phyloP scores from a whole-genome alignment of 1,140 invertebrate species.

The Zaprionus nigranus region DNA sequence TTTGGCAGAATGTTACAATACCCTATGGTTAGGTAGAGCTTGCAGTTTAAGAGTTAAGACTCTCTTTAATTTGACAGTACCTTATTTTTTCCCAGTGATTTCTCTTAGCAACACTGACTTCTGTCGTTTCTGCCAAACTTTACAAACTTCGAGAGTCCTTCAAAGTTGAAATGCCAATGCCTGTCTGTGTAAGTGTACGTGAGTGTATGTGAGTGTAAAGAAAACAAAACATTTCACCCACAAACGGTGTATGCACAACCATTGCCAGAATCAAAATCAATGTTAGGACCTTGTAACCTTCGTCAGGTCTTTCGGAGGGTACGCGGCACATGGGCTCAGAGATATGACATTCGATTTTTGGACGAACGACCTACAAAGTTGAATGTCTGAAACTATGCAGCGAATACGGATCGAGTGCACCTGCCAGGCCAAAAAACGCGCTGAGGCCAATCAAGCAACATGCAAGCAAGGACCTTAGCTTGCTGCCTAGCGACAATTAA shows the following conservation, averaged over 20 bases:
- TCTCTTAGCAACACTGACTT: conserved; percentile 15
- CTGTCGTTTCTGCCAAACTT: conserved; percentile 15
- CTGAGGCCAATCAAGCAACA: conserved; percentile 52
- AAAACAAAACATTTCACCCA: not conserved
- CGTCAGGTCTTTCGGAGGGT: conserved; percentile 18
- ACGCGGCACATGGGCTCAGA: conserved; percentile 21
- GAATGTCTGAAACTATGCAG: conserved; percentile 53
- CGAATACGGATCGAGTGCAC: conserved; percentile 38
- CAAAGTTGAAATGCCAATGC: conserved; percentile 37
- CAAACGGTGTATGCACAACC: conserved; percentile 4
- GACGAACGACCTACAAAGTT: conserved; percentile 56
- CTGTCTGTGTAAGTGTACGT: conserved; percentile 19
- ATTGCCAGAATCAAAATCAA: conserved; percentile 58
- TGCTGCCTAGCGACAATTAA: conserved; percentile 70
- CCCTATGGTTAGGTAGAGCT: too few species aligned
- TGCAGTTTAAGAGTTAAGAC: not conserved
- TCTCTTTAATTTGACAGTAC: not conserved
- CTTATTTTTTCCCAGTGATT: not conserved
- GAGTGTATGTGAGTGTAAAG: conserved; percentile 7
- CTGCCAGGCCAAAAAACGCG: conserved; percentile 36
- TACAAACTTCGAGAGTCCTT: conserved; percentile 35
- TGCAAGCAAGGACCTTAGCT: conserved; percentile 60
- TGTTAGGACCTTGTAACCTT: conserved; percentile 59
- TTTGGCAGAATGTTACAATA: too few species aligned
- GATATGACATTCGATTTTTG: conserved; percentile 54